These are phyloP conservation scores for Apocrypta bakeri DNA, from an alignment of 1,140 invertebrate species.

Conservation along the genomic window DNA sequence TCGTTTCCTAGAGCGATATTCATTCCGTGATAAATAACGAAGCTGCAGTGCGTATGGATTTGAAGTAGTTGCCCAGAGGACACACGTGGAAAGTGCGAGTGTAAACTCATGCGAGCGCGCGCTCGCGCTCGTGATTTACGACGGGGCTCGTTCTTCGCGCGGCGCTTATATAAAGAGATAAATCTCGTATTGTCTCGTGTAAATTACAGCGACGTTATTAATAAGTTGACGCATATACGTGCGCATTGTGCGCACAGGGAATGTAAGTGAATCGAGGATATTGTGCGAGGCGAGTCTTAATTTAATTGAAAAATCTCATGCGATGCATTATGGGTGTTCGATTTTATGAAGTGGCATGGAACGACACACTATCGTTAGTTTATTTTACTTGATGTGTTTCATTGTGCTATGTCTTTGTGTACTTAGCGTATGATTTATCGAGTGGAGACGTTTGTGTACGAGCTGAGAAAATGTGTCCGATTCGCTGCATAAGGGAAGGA, in stretches of 20 bases:
- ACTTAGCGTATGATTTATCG: neutral
- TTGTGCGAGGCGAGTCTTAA: neutral
- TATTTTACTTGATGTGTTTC: neutral
- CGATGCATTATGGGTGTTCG: neutral
- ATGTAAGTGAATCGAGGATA: neutral
- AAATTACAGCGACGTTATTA: conserved; percentile 43
- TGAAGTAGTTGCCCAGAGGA: neutral
- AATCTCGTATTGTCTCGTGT: conserved; percentile 40
- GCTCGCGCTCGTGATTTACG: conserved; percentile 28
- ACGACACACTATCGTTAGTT: neutral
- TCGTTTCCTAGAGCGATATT: conserved; percentile 17
- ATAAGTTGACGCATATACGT: conserved; percentile 13
- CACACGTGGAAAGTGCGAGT: neutral
- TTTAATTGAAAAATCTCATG: neutral
- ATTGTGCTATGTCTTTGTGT: neutral
- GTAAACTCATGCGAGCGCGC: neutral
- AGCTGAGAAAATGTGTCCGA: neutral
- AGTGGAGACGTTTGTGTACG: neutral
- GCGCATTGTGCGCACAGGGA: neutral
- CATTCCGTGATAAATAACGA: conserved; percentile 34
- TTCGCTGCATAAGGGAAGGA: too few species aligned
- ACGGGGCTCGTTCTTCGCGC: conserved; percentile 10
- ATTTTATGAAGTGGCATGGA: neutral
- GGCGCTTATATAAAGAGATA: conserved; percentile 33
- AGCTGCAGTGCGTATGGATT: conserved; percentile 2